Evolutionary conservation across 2,797 vertebrate species (phyloP).

Genomic region (Cottoperca gobio): DNA sequence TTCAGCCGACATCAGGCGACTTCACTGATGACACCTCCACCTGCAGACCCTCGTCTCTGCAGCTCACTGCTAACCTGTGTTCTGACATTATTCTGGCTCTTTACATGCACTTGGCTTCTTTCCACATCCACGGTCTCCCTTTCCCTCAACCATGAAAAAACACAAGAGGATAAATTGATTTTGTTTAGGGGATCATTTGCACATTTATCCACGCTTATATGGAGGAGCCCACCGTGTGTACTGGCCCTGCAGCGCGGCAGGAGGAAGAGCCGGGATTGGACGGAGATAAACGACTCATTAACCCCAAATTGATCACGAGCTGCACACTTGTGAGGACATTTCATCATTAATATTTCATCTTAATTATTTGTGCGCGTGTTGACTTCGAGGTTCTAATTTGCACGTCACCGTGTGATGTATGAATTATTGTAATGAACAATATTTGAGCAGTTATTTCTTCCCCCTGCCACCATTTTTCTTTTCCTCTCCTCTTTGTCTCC

Average conservation of each 20-base stretch:
- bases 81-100: conserved; percentile 30
- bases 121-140: conserved; percentile 29
- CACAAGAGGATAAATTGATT: conserved; percentile 68
- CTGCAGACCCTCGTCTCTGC: conserved; percentile 11
- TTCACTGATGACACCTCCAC: conserved; percentile 32
- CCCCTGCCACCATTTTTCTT: conserved; percentile 55
- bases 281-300: conserved; percentile 85
- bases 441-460: conserved; percentile 74
- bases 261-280: conserved; percentile 69
- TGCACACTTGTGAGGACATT: conserved; percentile 76
- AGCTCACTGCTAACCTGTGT: conserved; percentile 6
- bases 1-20: conserved; percentile 9
- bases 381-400: conserved; percentile 81
- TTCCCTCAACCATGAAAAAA: conserved; percentile 41
- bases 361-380: conserved; percentile 83
- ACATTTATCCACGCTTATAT: conserved; percentile 62
- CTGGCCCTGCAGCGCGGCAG: conserved; percentile 48
- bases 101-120: conserved; percentile 16
- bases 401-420: conserved; percentile 80
- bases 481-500: conserved; percentile 36
- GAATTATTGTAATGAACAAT: conserved; percentile 82
- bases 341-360: conserved; percentile 85
- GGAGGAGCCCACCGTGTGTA: conserved; percentile 48
- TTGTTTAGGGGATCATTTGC: conserved; percentile 79
- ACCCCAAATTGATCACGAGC: conserved; percentile 82